These are phyloP conservation scores for Hedya salicella DNA, from an alignment of 2,888 invertebrate genomes.

Conservation along the genomic window DNA sequence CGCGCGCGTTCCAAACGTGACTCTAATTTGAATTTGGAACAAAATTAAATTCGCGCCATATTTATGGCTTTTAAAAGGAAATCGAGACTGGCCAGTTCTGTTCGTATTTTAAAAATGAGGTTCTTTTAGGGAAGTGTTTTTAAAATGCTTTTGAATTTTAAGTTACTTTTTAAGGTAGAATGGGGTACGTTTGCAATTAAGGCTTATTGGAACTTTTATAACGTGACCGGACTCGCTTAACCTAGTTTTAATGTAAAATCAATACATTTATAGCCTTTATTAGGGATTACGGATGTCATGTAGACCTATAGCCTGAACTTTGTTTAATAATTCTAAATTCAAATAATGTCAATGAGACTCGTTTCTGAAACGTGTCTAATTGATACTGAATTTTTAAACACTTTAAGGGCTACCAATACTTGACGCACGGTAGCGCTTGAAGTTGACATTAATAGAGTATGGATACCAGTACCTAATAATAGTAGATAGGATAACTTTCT, in stretches of 20 bases:
- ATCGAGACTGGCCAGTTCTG: constrained; percentile 60
- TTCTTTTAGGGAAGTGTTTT: constrained; percentile 47
- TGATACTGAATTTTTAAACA: too few species aligned
- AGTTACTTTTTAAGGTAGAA: constrained; percentile 17
- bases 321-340: too few species aligned
- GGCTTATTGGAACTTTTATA: not conserved
- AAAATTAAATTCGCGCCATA: constrained; percentile 80
- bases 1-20: constrained; percentile 80
- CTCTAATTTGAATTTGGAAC: constrained; percentile 79
- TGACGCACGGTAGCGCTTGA: too few species aligned
- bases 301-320: too few species aligned
- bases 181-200: not conserved
- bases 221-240: not conserved
- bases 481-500: too few species aligned
- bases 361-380: too few species aligned
- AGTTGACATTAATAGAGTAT: too few species aligned
- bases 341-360: too few species aligned
- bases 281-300: too few species aligned
- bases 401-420: too few species aligned
- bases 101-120: constrained; percentile 46
- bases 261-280: too few species aligned
- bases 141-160: constrained; percentile 24
- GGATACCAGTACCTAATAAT: too few species aligned
- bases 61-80: constrained; percentile 77
- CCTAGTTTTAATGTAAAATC: not conserved